Percentiles rank a stretch among this genome's conserved stretches.
phyloP scores from a whole-genome alignment of 2,797 vertebrate species.

The Premnoplex brunnescens region DNA sequence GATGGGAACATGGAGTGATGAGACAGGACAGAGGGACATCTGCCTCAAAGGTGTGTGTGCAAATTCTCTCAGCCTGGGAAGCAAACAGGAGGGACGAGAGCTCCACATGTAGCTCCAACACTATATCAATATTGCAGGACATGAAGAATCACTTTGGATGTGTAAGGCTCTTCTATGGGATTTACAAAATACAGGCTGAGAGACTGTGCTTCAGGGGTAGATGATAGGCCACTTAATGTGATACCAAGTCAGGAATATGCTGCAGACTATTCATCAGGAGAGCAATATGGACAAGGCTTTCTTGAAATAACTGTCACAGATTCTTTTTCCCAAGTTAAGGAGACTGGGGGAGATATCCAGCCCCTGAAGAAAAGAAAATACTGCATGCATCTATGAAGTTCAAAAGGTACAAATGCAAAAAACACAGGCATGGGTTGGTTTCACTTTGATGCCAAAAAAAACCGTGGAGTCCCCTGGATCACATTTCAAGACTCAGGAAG shows the following conservation, averaged over 20 bases:
- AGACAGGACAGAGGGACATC: neutral
- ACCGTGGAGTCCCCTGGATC: neutral
- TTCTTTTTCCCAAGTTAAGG: neutral
- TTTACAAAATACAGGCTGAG: neutral
- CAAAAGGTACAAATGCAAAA: neutral
- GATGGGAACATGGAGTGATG: neutral
- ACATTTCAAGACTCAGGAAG: neutral
- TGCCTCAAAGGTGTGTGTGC: rapidly evolving
- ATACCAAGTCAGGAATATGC: neutral
- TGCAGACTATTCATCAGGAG: neutral
- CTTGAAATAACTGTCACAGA: neutral
- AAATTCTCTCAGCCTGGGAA: neutral
- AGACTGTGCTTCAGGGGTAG: neutral
- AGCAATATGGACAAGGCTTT: neutral
- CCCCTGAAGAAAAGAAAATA: neutral
- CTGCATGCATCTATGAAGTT: neutral
- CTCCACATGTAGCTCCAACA: rapidly evolving
- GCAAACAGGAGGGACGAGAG: rapidly evolving
- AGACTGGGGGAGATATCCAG: neutral
- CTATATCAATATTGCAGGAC: neutral
- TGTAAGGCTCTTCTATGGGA: too few relatives aligned
- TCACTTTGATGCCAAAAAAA: neutral
- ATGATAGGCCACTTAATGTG: neutral
- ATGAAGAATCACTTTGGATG: rapidly evolving
- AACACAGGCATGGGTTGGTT: rapidly evolving